Percentiles rank a stretch among this genome's conserved stretches.
Evolutionary conservation across 64 coral and sea anemone species (phyloP).

Genomic region (Montipora cactus): DNA sequence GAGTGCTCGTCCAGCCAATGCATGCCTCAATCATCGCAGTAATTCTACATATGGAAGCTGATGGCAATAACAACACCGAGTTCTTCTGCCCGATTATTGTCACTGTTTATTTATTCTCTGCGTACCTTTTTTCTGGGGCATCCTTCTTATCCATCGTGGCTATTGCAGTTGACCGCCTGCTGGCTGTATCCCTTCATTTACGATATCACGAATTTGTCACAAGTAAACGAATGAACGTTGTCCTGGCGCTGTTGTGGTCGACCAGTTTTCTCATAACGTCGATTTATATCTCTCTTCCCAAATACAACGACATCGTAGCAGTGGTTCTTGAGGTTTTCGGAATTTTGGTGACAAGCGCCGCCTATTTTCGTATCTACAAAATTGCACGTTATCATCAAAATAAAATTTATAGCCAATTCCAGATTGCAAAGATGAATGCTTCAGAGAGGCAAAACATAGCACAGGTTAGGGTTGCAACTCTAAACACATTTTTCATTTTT

Average conservation of each 20-base stretch:
- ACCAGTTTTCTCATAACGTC: neutral
- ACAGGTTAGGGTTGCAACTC: neutral
- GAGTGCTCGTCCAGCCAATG: constrained; percentile 40
- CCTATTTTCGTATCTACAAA: constrained; percentile 29
- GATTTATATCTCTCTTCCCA: neutral
- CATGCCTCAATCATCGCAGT: constrained; percentile 3
- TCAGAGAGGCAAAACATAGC: neutral
- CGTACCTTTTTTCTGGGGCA: constrained; percentile 7
- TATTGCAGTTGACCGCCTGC: constrained; percentile 34
- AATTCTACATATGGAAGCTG: neutral
- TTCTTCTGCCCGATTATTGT: neutral
- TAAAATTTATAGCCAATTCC: constrained; percentile 49
- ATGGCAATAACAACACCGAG: neutral
- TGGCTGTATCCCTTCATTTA: constrained; percentile 37
- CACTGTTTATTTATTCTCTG: neutral
- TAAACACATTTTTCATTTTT: constrained; percentile 34
- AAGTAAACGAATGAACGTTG: neutral
- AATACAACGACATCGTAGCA: constrained; percentile 8
- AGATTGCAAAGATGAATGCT: neutral
- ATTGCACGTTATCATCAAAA: constrained; percentile 34
- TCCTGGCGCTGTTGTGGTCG: constrained; percentile 13
- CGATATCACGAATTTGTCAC: constrained; percentile 53
- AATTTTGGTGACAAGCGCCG: constrained; percentile 5
- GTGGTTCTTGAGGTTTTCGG: constrained; percentile 9
- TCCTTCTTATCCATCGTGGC: constrained; percentile 32